Base-by-base conservation (phyloP, 2,797 vertebrate genomes). In the Betta splendens region DNA sequence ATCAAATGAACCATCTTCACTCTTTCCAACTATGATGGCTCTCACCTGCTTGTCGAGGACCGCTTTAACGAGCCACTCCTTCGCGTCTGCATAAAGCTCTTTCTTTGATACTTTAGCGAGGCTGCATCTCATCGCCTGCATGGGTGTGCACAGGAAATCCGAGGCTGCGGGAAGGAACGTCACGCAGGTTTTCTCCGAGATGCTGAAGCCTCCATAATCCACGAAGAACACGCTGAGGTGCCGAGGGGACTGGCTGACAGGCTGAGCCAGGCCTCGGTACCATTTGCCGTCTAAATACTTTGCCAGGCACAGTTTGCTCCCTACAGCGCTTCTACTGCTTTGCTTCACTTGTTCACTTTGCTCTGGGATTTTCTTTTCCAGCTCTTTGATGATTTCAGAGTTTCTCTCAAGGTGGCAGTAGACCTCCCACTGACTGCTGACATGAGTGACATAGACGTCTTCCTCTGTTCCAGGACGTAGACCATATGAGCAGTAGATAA, bases 351-450 rank as follows among this genome's bases (percentile, higher is more conserved):
- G 54, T 32, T 75, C 56, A 69, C 81, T 89, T 65, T 92, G 11
- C 9, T 87, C 85, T 32, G 57, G 62, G 47, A 91, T 88, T 72
- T 83, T 91, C 36, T 69, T 70, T 71, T 88, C 87, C 32, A 98
- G 81, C 3, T 80, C 66, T 16, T 93, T 83, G 20, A 95, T 55
- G 40, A 85, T 53, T 55, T 80, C 58, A 31, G 38, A 72, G 74
- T 98, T 97, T 88, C 89, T 93, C 54, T 91, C 87, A 39, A 98
- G 91, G 5, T 98, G 95, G 69, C 93, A 94, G 83, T 93, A 98
- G 69, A 98, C 85, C 69, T 94, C 91, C 79, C 90, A 88, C 29
- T 93, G 92, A 77, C 87, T 95, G 59, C 57, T 72, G 45, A 97
- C 31, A 3, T 94, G 90, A 43, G 93, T 94, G 57, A 96, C 73